Conservation (phyloP, 2,888 invertebrate species). For the Tiphia femorata region DNA sequence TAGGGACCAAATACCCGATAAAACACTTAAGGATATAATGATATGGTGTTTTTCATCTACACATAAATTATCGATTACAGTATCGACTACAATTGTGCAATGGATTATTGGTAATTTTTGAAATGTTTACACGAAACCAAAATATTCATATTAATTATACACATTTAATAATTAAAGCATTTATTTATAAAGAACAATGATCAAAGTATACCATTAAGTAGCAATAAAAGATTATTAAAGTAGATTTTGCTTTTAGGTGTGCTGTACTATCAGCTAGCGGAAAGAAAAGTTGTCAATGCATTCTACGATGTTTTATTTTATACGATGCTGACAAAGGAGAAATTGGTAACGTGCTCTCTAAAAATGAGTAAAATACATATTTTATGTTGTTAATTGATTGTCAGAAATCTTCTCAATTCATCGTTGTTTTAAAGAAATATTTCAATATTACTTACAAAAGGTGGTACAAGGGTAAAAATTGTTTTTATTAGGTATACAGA, state of each 20-base stretch:
- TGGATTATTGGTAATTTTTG: conserved; percentile 54
- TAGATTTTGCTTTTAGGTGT: conserved; percentile 40
- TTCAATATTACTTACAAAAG: no score
- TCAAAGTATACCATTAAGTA: conserved; percentile 1
- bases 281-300: conserved; percentile 51
- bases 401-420: background rate
- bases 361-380: no score
- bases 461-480: no score
- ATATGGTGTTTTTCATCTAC: conserved; percentile 46
- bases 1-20: conserved; percentile 36
- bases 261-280: conserved; percentile 55
- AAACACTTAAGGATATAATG: conserved; percentile 43
- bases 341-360: no score
- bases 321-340: conserved; percentile 48
- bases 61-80: conserved; percentile 42
- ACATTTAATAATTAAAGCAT: background rate
- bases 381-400: background rate
- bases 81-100: conserved; percentile 45
- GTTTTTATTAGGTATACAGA: no score
- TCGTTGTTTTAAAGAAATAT: no score
- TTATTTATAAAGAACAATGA: background rate
- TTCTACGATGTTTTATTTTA: conserved; percentile 59
- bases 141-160: background rate
- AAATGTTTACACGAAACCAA: background rate
- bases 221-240: background rate